Evolutionary conservation across 2,797 vertebrate genomes (phyloP).

Genomic region (Hapalemur alaotrensis): DNA sequence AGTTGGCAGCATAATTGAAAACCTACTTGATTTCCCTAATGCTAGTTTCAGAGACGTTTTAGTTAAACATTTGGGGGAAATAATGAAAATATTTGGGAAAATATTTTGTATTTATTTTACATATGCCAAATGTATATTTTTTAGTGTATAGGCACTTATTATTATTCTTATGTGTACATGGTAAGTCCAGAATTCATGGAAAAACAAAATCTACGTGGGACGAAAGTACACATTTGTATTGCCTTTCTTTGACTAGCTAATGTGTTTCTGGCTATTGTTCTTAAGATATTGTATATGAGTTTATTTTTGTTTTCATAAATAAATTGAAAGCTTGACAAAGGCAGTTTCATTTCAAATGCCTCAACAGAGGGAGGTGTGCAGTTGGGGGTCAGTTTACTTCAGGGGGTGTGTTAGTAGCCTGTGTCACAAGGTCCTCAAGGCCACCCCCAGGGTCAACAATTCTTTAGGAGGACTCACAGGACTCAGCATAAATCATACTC

Average conservation of each 20-base stretch:
- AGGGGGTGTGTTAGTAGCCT: neutral
- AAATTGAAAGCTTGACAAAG: neutral
- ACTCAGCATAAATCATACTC: neutral
- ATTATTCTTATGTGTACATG: neutral
- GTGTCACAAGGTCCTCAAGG: neutral
- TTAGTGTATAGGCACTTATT: neutral
- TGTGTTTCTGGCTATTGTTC: neutral
- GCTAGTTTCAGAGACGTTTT: conserved; percentile 5
- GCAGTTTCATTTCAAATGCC: neutral
- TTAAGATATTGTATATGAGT: neutral
- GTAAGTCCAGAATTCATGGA: neutral
- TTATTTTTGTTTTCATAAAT: conserved; percentile 16
- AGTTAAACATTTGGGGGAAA: neutral
- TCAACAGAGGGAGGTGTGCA: neutral
- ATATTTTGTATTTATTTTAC: neutral
- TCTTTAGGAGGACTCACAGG: neutral
- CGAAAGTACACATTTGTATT: neutral
- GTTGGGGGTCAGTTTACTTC: neutral
- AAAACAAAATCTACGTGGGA: neutral
- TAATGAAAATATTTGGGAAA: neutral
- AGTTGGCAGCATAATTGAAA: neutral
- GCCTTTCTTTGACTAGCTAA: neutral
- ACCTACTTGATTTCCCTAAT: neutral
- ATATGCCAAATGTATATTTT: neutral
- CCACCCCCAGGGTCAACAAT: neutral